Base-by-base conservation (phyloP, 2,797 vertebrate genomes). In the Pangasius sanitwongsei region DNA sequence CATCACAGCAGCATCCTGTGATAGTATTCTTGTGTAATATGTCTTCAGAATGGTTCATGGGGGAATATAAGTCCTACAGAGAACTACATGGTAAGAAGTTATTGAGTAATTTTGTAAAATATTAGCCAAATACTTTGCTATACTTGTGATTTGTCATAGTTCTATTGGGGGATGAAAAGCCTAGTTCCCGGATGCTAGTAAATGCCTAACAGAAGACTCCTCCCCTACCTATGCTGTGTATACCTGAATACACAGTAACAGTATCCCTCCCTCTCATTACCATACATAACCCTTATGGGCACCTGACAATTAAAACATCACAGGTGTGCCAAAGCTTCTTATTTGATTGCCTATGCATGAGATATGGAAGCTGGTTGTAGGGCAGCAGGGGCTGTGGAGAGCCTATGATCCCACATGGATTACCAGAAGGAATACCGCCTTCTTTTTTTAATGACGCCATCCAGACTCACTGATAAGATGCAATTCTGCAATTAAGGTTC, bases 401-500 rank as follows among this genome's bases (percentile, higher is more conserved):
- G 90, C 53, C 89, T 91, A 92, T 92, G 88, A 93, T 93, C 92
- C 92, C 89, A 92, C 90, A 92, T 91, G 92, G 90, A 92, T 89
- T 70, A 89, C 87, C 90, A 91, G 91, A 92, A 2, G n/a, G 41
- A 18, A 34, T 50, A 50, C 86, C 92, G 93, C 92, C 92, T 93
- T 74, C 91, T 81, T 93, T 93, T 95, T 95, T 95, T 95, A 95
- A 95, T 96, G 93, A 95, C 93, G 91, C 91, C 92, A 91, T 91
- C 82, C 89, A 88, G 92, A 89, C 88, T 85, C 88, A 85, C 92
- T 88, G 93, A 95, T 96, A 94, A 95, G 93, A 96, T 95, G 44
- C 44, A 48, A 95, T 94, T 94, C 90, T 93, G 92, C 93, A 95
- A 95, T 96, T 95, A 95, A 92, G 92, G 94, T 95, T 95, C 92